Base-by-base conservation (phyloP, 2,113 vertebrate species). In the Himantopus leucocephalus region DNA sequence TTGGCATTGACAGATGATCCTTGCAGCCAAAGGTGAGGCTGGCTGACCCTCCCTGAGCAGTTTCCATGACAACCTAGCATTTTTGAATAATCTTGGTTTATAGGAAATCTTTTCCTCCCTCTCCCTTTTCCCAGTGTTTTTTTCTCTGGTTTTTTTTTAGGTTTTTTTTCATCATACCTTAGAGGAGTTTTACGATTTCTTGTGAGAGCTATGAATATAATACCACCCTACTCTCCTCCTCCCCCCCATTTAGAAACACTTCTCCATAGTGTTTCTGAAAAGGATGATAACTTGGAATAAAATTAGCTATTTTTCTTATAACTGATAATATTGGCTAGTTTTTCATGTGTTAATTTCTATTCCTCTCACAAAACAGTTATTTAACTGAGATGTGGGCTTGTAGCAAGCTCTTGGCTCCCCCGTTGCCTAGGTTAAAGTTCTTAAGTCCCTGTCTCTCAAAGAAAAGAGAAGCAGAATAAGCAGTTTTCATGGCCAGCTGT, bases 31-130 rank as follows among this genome's bases (percentile, higher is more conserved):
- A 98, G 98, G 98, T 98, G 97, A 98, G 91, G 88, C 92, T 96
- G 97, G 95, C 97, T 97, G 98, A 98, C 98, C 98, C 97, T 97
- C 90, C 88, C 84, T 67, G 96, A 95, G 96, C 47, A 41, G 98
- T 99, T 98, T 97, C 98, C 97, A 97, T 98, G 97, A 97, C 94
- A 98, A 97, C 96, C 71, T 58, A 92, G 48, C 92, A 48, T 97
- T 98, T 97, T 92, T 96, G 93, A 94, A 94, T 96, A 92, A 91
- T 98, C 96, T 96, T 93, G 95, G 72, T 97, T 98, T 98, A 96
- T 96, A 97, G 97, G 92, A 98, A 97, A 97, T 80, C 75, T 95
- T 96, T 95, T 95, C 12, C 53, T 87, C 56, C 59, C 56, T 90
- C 66, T 76, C 85, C 90, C 96, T 77, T 91, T 43, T 90, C 52